Evolutionary conservation across 2,888 invertebrate species (phyloP).

Genomic region (Mesorhabditis spiculigera): DNA sequence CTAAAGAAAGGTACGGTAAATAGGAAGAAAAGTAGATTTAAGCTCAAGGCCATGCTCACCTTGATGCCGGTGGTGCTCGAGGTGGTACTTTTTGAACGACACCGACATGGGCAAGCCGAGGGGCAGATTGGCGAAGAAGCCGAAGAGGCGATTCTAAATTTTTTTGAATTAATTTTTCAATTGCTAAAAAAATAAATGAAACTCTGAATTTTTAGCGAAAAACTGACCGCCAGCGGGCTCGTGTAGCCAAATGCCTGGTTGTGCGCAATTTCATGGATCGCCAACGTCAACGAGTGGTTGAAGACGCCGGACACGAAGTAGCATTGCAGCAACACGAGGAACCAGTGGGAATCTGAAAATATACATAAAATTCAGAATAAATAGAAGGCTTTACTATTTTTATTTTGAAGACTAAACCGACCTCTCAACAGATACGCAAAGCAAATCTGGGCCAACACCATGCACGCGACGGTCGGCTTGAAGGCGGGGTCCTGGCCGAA

Average conservation of each 20-base stretch:
- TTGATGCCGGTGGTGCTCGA: constrained; percentile 79
- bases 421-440: constrained; percentile 72
- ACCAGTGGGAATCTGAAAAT: constrained; percentile 76
- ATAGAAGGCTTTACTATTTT: not conserved
- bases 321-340: constrained; percentile 73
- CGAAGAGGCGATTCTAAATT: constrained; percentile 76
- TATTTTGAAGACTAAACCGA: constrained; percentile 10
- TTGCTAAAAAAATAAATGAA: not conserved
- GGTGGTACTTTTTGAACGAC: constrained; percentile 90
- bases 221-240: constrained; percentile 69
- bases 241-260: constrained; percentile 91
- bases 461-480: constrained; percentile 82
- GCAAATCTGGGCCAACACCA: constrained; percentile 80
- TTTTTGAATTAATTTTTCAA: not conserved
- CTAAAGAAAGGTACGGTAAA: too few relatives aligned
- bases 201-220: not conserved
- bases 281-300: constrained; percentile 88
- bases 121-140: constrained; percentile 91
- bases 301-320: constrained; percentile 94
- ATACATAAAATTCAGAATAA: not conserved
- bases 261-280: constrained; percentile 94
- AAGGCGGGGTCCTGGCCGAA: constrained; percentile 83
- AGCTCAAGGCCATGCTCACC: constrained; percentile 21
- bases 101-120: constrained; percentile 91
- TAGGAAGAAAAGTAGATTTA: not conserved